These are phyloP conservation scores for Cirrhinus molitorella DNA, from an alignment of 2,797 vertebrate species.

Conservation along the genomic window DNA sequence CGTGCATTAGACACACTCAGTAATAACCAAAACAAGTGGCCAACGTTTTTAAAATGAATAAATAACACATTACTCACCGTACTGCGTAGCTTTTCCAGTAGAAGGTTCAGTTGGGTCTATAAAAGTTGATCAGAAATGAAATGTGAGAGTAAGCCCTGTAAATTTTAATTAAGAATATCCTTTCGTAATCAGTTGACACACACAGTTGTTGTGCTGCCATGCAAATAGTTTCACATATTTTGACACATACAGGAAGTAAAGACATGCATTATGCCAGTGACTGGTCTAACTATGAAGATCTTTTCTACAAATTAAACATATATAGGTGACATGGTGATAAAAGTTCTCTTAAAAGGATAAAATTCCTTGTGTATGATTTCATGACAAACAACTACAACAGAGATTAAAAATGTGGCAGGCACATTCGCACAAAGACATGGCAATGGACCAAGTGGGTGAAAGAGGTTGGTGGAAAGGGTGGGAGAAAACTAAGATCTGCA, in stretches of 20 bases:
- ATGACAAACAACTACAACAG: constrained; percentile 1
- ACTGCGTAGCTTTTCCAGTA: constrained; percentile 96
- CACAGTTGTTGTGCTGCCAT: constrained; percentile 7
- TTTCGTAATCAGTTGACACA: not conserved
- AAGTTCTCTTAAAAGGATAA: not conserved
- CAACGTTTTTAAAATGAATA: not conserved
- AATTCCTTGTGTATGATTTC: not conserved
- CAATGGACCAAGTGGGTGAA: constrained; percentile 4
- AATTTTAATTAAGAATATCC: not conserved
- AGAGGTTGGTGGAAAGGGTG: constrained; percentile 16
- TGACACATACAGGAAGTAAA: constrained; percentile 22
- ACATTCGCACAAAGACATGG: constrained; percentile 25
- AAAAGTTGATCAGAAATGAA: constrained; percentile 62
- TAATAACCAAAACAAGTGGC: constrained; percentile 22
- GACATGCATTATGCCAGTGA: constrained; percentile 39
- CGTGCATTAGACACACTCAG: constrained; percentile 23
- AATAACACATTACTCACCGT: constrained; percentile 85
- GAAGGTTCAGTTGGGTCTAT: constrained; percentile 95
- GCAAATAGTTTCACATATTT: constrained; percentile 10
- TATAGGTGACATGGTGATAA: constrained; percentile 23
- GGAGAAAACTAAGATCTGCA: constrained; percentile 18
- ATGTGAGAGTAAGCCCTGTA: not conserved
- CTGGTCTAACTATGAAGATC: constrained; percentile 33
- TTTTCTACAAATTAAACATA: not conserved
- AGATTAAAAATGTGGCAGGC: constrained; percentile 6